A percentile compares a stretch with the other conserved stretches of the same genome.
Conservation (phyloP, 1,140 invertebrate genomes). For the Linepithema humile region DNA sequence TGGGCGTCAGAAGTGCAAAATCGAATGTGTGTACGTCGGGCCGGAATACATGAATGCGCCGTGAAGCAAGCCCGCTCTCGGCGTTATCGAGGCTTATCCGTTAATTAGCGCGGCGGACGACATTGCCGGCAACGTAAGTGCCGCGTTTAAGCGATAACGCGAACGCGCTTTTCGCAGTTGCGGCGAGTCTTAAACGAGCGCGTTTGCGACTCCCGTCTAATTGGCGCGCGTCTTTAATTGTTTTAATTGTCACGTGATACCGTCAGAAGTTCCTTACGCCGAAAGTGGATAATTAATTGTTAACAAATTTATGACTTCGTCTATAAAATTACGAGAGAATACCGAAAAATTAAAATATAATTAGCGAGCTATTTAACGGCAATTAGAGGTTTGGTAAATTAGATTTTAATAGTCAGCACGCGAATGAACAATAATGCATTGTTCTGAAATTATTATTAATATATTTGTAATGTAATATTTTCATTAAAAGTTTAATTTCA, state of each 20-base stretch:
- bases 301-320: not conserved
- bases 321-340: not conserved
- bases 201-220: not conserved
- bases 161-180: not conserved
- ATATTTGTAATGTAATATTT: not conserved
- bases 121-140: not conserved
- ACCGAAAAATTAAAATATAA: not conserved
- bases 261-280: not conserved
- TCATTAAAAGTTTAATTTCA: conserved; percentile 1
- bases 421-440: not conserved
- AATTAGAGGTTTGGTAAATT: not conserved
- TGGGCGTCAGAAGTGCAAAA: conserved; percentile 11
- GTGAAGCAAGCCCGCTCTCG: conserved; percentile 10
- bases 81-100: conserved; percentile 23
- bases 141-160: not conserved
- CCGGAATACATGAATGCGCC: not conserved
- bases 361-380: not conserved
- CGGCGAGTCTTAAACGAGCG: not conserved
- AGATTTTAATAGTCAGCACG: not conserved
- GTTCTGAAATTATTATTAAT: not conserved
- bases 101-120: conserved; percentile 36
- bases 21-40: conserved; percentile 3
- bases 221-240: not conserved
- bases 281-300: not conserved
- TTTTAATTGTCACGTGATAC: not conserved